Conservation (phyloP, 37 sponge, comb jelly and placozoan genomes). For the Aplysina aerophoba region DNA sequence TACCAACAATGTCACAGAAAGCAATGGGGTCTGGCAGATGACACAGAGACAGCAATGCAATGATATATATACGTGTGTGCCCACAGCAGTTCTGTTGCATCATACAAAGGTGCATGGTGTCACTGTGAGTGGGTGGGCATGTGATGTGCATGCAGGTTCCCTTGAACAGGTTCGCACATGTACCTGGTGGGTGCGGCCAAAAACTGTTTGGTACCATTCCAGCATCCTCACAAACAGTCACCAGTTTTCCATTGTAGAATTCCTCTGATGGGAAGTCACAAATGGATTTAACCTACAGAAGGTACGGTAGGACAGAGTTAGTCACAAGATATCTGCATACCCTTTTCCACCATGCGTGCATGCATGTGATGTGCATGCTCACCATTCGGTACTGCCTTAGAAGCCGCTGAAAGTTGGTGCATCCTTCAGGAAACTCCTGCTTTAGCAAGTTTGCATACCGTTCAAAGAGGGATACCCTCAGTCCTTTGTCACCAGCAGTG, state of each 20-base stretch:
- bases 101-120: too few species aligned
- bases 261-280: slow-evolving; percentile 65
- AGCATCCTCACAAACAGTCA: slow-evolving; percentile 23
- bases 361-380: not conserved
- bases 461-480: slow-evolving; percentile 71
- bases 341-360: too few species aligned
- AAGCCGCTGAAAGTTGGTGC: slow-evolving; percentile 11
- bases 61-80: too few species aligned
- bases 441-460: slow-evolving; percentile 55
- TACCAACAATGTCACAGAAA: slow-evolving; percentile 67
- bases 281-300: slow-evolving; percentile 60
- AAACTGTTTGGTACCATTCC: too few species aligned
- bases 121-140: too few species aligned
- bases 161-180: too few species aligned
- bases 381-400: slow-evolving; percentile 77
- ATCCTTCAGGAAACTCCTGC: not conserved
- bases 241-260: slow-evolving; percentile 61
- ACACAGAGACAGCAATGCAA: too few species aligned
- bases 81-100: too few species aligned
- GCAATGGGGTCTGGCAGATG: slow-evolving; percentile 10
- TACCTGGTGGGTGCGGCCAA: too few species aligned
- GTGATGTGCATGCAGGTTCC: too few species aligned
- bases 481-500: slow-evolving; percentile 51
- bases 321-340: not conserved
- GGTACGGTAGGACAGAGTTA: too few species aligned